These are phyloP conservation scores for Podiceps cristatus DNA, from an alignment of 2,113 vertebrate species.

Conservation along the genomic window DNA sequence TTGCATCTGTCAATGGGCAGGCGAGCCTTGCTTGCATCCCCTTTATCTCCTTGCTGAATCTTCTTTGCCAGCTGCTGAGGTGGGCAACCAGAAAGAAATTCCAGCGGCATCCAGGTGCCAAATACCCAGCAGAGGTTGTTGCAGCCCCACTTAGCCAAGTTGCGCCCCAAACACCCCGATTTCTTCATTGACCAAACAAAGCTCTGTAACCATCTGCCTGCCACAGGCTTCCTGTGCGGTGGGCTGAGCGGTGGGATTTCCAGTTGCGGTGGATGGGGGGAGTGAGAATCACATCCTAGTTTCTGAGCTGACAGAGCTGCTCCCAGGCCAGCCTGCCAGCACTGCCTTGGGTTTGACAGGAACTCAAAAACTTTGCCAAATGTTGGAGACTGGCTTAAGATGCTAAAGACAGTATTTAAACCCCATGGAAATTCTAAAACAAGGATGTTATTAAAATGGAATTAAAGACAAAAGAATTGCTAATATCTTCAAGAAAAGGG, in stretches of 20 bases:
- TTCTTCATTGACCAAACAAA: no score
- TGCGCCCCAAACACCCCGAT: accelerated
- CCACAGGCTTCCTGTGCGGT: neutral
- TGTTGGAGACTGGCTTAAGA: neutral
- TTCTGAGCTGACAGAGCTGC: neutral
- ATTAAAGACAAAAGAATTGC: constrained; percentile 44
- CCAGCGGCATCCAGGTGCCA: neutral
- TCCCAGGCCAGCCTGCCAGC: neutral
- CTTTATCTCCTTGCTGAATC: neutral
- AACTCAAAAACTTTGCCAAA: constrained; percentile 30
- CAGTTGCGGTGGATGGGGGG: neutral
- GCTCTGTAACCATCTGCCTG: neutral
- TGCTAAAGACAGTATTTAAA: constrained; percentile 10
- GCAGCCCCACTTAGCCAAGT: neutral
- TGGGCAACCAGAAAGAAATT: neutral
- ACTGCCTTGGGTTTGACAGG: neutral
- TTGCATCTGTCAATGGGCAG: neutral
- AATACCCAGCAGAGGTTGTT: neutral
- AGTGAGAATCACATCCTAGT: neutral
- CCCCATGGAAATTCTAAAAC: constrained; percentile 57
- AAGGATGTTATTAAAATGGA: constrained; percentile 41
- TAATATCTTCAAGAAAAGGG: constrained; percentile 44
- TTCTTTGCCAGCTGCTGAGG: neutral
- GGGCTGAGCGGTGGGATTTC: neutral
- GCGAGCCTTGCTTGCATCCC: neutral